Evolutionary conservation across 2,888 invertebrate genomes (phyloP).

Genomic region (Gibbula magus): DNA sequence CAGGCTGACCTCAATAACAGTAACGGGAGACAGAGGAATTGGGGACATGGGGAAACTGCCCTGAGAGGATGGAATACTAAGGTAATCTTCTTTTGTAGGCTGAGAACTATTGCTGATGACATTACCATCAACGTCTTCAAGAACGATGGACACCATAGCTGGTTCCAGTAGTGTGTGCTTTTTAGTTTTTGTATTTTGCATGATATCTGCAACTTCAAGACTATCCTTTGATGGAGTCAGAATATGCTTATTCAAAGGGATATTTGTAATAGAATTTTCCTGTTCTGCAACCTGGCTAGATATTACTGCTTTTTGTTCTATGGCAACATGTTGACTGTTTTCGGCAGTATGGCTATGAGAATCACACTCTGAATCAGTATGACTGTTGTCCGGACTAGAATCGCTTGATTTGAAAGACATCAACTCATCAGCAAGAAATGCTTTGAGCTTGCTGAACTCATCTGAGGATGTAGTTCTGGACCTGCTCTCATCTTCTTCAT

Average conservation of each 20-base stretch:
- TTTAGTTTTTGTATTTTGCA: constrained; percentile 31
- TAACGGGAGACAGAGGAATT: constrained; percentile 62
- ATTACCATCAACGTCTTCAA: constrained; percentile 51
- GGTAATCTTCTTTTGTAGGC: neutral
- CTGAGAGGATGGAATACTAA: constrained; percentile 38
- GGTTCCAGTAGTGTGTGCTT: constrained; percentile 40
- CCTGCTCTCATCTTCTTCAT: constrained; percentile 61
- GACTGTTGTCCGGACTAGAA: neutral
- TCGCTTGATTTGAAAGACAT: neutral
- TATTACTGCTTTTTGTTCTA: neutral
- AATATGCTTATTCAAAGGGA: neutral
- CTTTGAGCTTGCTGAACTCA: constrained; percentile 29
- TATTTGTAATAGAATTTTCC: neutral
- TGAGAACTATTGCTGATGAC: neutral
- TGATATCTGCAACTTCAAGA: constrained; percentile 62
- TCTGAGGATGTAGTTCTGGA: constrained; percentile 17
- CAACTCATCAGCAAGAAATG: constrained; percentile 33
- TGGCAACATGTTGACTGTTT: neutral
- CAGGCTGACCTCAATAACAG: constrained; percentile 69
- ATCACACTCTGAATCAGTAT: neutral
- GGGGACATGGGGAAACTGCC: constrained; percentile 47
- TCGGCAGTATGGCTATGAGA: neutral
- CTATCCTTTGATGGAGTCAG: constrained; percentile 46
- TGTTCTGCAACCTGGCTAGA: neutral
- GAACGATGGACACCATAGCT: constrained; percentile 55